phyloP scores from a whole-genome alignment of 2,113 vertebrate species.

The Sarotherodon lohbergeri region DNA sequence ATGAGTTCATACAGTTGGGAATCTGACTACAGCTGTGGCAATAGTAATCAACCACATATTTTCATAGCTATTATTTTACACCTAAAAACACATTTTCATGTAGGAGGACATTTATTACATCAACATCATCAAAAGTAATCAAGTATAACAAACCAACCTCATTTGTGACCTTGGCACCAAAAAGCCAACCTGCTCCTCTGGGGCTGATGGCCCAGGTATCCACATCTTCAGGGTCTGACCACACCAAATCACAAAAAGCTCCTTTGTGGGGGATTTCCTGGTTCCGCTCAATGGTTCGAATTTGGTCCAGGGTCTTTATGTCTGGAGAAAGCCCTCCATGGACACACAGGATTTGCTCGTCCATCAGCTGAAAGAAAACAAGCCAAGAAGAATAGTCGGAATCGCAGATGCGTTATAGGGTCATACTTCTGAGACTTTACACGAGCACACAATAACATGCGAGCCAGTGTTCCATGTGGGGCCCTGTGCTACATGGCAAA shows the following conservation, averaged over 20 bases:
- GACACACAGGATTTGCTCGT: slow-evolving; percentile 96
- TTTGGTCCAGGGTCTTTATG: slow-evolving; percentile 97
- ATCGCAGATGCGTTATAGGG: neutral
- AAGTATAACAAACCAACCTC: slow-evolving; percentile 73
- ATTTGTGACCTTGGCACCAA: slow-evolving; percentile 97
- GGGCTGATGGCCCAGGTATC: slow-evolving; percentile 99
- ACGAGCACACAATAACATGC: neutral
- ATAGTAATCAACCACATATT: neutral
- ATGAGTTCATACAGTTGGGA: neutral
- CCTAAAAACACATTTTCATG: neutral
- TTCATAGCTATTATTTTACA: neutral
- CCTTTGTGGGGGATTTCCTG: slow-evolving; percentile 99
- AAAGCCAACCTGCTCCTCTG: slow-evolving; percentile 94
- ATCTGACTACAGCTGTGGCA: neutral
- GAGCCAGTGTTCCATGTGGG: neutral
- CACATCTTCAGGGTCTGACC: slow-evolving; percentile 96
- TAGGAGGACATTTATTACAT: neutral
- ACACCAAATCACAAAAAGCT: slow-evolving; percentile 95
- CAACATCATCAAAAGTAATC: neutral
- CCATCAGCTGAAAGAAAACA: slow-evolving; percentile 80
- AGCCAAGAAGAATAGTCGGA: neutral
- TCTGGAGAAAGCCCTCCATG: slow-evolving; percentile 96
- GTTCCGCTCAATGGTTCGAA: slow-evolving; percentile 95
- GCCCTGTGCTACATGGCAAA: neutral
- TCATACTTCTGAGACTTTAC: neutral